Evolutionary conservation across 2,797 vertebrate species (phyloP).

Genomic region (Sebastes hopkinsi): DNA sequence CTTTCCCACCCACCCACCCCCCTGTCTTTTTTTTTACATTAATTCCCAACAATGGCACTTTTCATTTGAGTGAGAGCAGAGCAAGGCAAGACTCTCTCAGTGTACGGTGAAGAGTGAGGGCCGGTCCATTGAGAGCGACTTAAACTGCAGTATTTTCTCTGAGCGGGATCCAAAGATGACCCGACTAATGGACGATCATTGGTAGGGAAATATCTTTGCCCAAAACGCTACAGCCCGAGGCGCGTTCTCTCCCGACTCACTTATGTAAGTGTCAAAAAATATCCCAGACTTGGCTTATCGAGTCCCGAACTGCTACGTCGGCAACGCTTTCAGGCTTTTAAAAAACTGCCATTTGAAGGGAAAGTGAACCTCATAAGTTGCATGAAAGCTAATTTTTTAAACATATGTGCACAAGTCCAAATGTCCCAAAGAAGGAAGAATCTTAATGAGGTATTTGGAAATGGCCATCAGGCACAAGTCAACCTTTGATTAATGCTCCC

Average conservation of each 20-base stretch:
- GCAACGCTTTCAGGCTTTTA: neutral
- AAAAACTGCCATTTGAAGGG: slow-evolving; percentile 22
- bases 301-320: neutral
- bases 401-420: slow-evolving; percentile 67
- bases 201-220: slow-evolving; percentile 21
- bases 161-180: slow-evolving; percentile 53
- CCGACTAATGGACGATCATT: slow-evolving; percentile 42
- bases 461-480: slow-evolving; percentile 61
- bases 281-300: slow-evolving; percentile 8
- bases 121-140: slow-evolving; percentile 5
- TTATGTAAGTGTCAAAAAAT: slow-evolving; percentile 50
- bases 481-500: slow-evolving; percentile 66
- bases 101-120: slow-evolving; percentile 41
- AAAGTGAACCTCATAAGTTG: slow-evolving; percentile 41
- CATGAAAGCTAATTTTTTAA: slow-evolving; percentile 58
- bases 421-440: slow-evolving; percentile 58
- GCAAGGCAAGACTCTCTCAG: slow-evolving; percentile 48
- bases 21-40: slow-evolving; percentile 58
- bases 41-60: slow-evolving; percentile 74
- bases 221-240: slow-evolving; percentile 7
- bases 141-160: slow-evolving; percentile 49
- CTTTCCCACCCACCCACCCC: neutral
- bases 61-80: slow-evolving; percentile 76
- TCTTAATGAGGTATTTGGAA: slow-evolving; percentile 76
- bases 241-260: slow-evolving; percentile 29